Evolutionary conservation across 2,113 vertebrate species (phyloP).

Genomic region (Dicaeum eximium): DNA sequence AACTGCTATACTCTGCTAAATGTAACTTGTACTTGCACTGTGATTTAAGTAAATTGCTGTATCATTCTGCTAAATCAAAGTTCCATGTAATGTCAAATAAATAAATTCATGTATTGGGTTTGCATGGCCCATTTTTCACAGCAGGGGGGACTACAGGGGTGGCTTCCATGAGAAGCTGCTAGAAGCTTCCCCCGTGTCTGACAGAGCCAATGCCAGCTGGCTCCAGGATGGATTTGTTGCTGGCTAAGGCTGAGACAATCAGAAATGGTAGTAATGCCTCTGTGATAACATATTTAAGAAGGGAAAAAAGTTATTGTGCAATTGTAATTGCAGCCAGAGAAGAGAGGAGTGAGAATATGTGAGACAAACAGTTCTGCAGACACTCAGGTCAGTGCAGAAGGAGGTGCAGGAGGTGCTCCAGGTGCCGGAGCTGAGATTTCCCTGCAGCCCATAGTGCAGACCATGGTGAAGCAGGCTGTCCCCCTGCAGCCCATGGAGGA

Average conservation of each 20-base stretch:
- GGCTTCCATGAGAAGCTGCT: neutral
- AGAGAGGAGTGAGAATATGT: neutral
- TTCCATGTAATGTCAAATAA: neutral
- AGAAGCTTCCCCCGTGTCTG: neutral
- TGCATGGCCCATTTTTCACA: neutral
- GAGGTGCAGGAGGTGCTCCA: neutral
- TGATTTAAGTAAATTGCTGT: neutral
- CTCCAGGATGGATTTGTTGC: neutral
- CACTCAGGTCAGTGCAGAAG: neutral
- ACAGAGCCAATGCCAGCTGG: neutral
- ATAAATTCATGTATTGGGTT: neutral
- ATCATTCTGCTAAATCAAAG: slow-evolving; percentile 1
- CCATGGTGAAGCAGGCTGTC: neutral
- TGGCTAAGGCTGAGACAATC: neutral
- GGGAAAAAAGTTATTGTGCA: neutral
- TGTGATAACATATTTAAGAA: neutral
- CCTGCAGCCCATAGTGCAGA: neutral
- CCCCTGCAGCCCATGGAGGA: neutral
- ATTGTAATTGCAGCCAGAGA: neutral
- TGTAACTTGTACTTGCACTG: neutral
- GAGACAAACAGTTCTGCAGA: neutral
- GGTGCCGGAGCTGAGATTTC: neutral
- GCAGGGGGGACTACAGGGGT: neutral
- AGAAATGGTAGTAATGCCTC: neutral
- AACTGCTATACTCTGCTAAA: neutral